Base-by-base conservation (phyloP, 2,113 vertebrate species). In the Eidolon helvum region DNA sequence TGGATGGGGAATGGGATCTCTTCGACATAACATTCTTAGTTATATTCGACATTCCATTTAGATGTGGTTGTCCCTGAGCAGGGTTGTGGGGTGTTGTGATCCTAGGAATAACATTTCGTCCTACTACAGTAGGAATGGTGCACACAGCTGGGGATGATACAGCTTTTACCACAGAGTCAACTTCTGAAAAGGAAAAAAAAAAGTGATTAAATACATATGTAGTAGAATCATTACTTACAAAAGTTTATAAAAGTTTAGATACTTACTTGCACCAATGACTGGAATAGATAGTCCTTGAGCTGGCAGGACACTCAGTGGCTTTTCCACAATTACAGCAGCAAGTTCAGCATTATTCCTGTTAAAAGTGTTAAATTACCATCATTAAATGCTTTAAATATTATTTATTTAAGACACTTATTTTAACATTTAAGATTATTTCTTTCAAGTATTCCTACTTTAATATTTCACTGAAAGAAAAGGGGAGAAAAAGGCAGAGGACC, bases 221-320 rank as follows among this genome's bases (percentile, higher is more conserved):
- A 77, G 24, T 40, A 83, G 35, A 87, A 88, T 28, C 1, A 45
- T 55, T 71, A 65, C 6, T 24, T 91, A 77, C 22, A 72, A 53
- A 69, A 90, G 38, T 79, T 24, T 91, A 77, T 19, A 72, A 53
- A 69, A 90, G 38, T 79, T 61, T 90, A 84, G 74, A 98, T 92
- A 99, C 99, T 89, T 98, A 99, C 99, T 98, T 97, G 99, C 98
- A 90, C 98, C 98, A 90, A 98, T 98, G 86, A 99, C 98, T 55
- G 99, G 98, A 97, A 99, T 98, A 69, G 99, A 99, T 26, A 99
- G 98, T 95, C 98, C 99, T 80, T 98, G 98, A 91, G 98, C 98
- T 87, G 93, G 89, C 28, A 94, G 97, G 35, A 98, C 35, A 40
- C 50, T 72, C 53, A 97, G 94, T 22, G 98, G 97, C 88, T 96